phyloP scores from a whole-genome alignment of 2,113 vertebrate genomes.

The Erinaceus europaeus region DNA sequence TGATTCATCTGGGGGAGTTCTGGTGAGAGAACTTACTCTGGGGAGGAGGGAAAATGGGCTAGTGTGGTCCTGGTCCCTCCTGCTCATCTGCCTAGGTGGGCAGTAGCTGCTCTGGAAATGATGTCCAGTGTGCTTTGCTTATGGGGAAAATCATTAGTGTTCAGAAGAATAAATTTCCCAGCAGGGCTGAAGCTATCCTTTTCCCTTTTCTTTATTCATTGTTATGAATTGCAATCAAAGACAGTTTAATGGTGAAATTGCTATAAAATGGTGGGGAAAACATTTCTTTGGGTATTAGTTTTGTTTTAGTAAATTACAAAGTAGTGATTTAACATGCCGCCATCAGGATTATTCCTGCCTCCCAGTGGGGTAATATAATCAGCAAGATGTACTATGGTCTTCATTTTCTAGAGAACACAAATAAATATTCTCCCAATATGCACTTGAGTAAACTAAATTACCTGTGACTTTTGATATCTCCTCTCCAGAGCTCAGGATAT shows the following conservation, averaged over 20 bases:
- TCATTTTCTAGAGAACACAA: slow-evolving; percentile 60
- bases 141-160: not conserved
- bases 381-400: slow-evolving; percentile 52
- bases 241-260: slow-evolving; percentile 67
- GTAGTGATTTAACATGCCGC: slow-evolving; percentile 67
- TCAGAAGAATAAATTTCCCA: slow-evolving; percentile 45
- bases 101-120: slow-evolving; percentile 13
- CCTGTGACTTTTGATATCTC: slow-evolving; percentile 49
- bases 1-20: not conserved
- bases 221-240: slow-evolving; percentile 69
- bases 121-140: slow-evolving; percentile 21
- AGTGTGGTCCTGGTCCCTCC: not conserved
- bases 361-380: slow-evolving; percentile 73
- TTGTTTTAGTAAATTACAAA: slow-evolving; percentile 78
- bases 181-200: slow-evolving; percentile 14
- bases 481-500: not conserved
- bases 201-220: slow-evolving; percentile 67
- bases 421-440: slow-evolving; percentile 56
- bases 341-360: slow-evolving; percentile 79
- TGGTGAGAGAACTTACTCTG: not conserved
- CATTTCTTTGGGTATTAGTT: slow-evolving; percentile 68
- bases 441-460: slow-evolving; percentile 53
- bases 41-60: not conserved
- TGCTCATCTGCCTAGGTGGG: not conserved
- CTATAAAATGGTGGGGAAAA: slow-evolving; percentile 63